Percentiles rank a stretch among this genome's conserved stretches.
These are phyloP conservation scores for Hypomecis punctinalis DNA, from an alignment of 2,888 invertebrate genomes.

Conservation along the genomic window DNA sequence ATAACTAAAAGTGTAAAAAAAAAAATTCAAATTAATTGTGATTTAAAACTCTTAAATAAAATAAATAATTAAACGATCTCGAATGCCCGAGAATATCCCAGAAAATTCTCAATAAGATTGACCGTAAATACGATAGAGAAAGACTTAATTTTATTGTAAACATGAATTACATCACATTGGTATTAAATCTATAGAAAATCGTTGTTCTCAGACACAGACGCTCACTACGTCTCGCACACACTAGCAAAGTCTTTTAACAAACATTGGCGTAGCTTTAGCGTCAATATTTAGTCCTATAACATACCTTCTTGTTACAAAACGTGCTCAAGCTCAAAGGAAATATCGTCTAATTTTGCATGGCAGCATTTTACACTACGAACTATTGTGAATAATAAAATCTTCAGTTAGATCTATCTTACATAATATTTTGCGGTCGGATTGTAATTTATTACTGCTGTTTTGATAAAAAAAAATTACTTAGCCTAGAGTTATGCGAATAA, in stretches of 20 bases:
- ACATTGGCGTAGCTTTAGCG: slow-evolving; percentile 1
- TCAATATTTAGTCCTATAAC: slow-evolving; percentile 5
- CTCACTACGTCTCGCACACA: background rate
- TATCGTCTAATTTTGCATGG: background rate
- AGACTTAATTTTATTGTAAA: slow-evolving; percentile 27
- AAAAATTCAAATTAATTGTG: too few species aligned
- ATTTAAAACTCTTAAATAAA: too few species aligned
- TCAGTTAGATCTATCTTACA: too few species aligned
- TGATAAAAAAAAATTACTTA: too few species aligned
- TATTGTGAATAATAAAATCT: too few species aligned
- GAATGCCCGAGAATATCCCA: too few species aligned
- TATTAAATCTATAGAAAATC: slow-evolving; percentile 29
- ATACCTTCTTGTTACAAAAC: background rate
- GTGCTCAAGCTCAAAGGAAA: background rate
- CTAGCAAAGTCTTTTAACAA: slow-evolving; percentile 13
- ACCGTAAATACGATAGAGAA: slow-evolving; percentile 11
- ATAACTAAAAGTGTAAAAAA: too few species aligned
- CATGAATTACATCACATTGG: slow-evolving; percentile 38
- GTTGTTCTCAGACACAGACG: slow-evolving; percentile 31
- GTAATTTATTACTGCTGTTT: too few species aligned
- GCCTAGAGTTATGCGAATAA: too few species aligned
- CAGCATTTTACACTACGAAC: background rate
- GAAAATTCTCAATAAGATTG: too few species aligned
- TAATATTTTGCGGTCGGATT: too few species aligned
- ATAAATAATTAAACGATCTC: too few species aligned